Evolutionary conservation across 1,140 invertebrate species (phyloP).

Genomic region (Telenomus remus): DNA sequence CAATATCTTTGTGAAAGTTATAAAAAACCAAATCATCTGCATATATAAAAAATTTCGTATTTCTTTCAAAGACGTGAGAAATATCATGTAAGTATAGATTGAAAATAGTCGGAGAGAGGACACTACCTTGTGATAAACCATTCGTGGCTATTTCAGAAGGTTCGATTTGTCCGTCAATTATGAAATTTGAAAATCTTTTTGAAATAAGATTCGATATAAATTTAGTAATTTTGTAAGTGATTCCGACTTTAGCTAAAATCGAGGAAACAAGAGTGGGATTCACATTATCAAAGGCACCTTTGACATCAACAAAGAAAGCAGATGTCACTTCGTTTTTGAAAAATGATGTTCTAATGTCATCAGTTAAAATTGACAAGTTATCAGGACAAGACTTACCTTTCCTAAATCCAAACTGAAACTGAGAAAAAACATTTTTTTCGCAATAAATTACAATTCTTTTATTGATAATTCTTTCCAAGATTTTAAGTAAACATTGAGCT

Average conservation of each 20-base stretch:
- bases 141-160: constrained; percentile 2
- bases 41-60: background rate
- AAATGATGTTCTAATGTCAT: constrained; percentile 5
- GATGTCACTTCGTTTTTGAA: background rate
- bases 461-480: constrained; percentile 39
- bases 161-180: constrained; percentile 13
- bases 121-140: constrained; percentile 30
- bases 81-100: constrained; percentile 16
- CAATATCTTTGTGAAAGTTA: too few relatives aligned
- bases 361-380: constrained; percentile 9
- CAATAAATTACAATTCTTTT: constrained; percentile 2
- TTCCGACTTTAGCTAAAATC: constrained; percentile 9
- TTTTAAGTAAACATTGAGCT: constrained; percentile 31
- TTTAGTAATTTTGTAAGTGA: constrained; percentile 11
- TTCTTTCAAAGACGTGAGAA: background rate
- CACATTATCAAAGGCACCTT: constrained; percentile 17
- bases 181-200: constrained; percentile 9
- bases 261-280: background rate
- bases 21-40: background rate
- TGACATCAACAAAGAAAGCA: constrained; percentile 16
- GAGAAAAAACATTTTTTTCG: constrained; percentile 11
- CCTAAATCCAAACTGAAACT: constrained; percentile 21
- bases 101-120: constrained; percentile 19
- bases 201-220: constrained; percentile 13
- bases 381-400: constrained; percentile 17